Base-by-base conservation (phyloP, 1,140 invertebrate genomes). In the Diabrotica undecimpunctata region DNA sequence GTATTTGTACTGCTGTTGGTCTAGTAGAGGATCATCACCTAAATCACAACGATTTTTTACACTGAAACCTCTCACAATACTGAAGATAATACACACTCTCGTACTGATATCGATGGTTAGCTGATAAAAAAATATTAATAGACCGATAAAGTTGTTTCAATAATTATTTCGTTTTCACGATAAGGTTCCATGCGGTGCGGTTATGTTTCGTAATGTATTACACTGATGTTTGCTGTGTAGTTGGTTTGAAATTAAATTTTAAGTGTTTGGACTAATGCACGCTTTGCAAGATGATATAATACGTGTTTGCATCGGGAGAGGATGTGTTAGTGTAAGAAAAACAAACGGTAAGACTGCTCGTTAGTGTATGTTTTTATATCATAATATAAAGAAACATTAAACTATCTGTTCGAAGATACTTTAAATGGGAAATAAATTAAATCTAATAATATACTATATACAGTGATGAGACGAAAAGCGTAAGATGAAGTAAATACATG, bases 1-100 rank as follows among this genome's bases (percentile, higher is more conserved):
- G 82, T 94, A 94, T 70, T 91, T 85, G 81, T 94, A 94, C 67
- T 93, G 91, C 70, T 93, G 91, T 75, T 89, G 87, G 79, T 95
- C 89, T 46, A 87, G 76, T 81, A 90, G 85, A 46, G 86, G 87
- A 80, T 91, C 89, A 81, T 94, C 91, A 76, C 90, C 92, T 93
- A 79, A 46, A 56, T 46, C n/a, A 60, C 12, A 64, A 25, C 36
- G 14, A 9, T n/a, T 12, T 38, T 11, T 59, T 39, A 55, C 25
- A 39, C 6, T 14, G n/a, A 46, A 46, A 8, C 41, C 41, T 46
- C 8, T 46, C 8, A 46, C 3, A 46, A 46, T n/a, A 46, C n/a
- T 8, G n/a, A 46, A 46, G 41, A 46, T 46, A 46, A 46, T 46
- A 46, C n/a, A 46, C 41, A 46, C 41, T 46, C 41, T 6, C 41